Base-by-base conservation (phyloP, 1,140 invertebrate species). In the Lepidurus arcticus region DNA sequence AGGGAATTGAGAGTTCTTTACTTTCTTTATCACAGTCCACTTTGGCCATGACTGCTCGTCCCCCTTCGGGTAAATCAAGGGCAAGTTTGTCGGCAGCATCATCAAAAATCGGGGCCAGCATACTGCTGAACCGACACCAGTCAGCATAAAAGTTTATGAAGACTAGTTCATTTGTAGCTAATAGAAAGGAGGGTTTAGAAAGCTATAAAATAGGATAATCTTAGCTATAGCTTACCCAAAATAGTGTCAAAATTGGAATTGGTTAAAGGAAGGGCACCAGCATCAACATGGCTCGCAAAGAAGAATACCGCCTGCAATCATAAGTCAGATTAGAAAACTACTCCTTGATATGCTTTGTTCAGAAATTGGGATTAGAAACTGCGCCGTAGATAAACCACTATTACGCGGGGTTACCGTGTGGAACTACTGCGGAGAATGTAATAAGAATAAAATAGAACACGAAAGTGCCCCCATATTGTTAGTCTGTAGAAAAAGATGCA, bases 131-230 rank as follows among this genome's bases (percentile, higher is more conserved):
- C 80, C 87, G 84, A 87, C 94, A 98, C 96, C 96, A 99, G 84
- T 98, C 96, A 11, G 97, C 97, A 88, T 98, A 98, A 87, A 99
- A 99, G 87, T 99, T 98, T 80, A 99, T 93, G 86, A 99, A 94
- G 76, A 98, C 96, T 85, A 99, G 87, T 88, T 99, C 96, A 89
- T 95, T 95, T 76, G 91, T 91, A 79, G 92, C 96, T 98, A 88
- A 93, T 0, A 83, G 79, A 81, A 83, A 82, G 82, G 84, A 81
- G 43, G 4, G 24, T 34, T 21, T 34, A 16, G 13, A 75, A 76
- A 76, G 10, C 21, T 24, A 45, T n/a, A 34, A 53, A 11, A 74
- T 42, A 34, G 44, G 79, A 47, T 42, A 34, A 34, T 42, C 1
- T n/a, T 11, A 24, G 73, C 8, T n/a, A 21, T 73, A 74, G 44